Evolutionary conservation across 2,113 vertebrate genomes (phyloP), one percentile per base, ranked within the genome.

Genomic region (Notarius lentiginosus): DNA sequence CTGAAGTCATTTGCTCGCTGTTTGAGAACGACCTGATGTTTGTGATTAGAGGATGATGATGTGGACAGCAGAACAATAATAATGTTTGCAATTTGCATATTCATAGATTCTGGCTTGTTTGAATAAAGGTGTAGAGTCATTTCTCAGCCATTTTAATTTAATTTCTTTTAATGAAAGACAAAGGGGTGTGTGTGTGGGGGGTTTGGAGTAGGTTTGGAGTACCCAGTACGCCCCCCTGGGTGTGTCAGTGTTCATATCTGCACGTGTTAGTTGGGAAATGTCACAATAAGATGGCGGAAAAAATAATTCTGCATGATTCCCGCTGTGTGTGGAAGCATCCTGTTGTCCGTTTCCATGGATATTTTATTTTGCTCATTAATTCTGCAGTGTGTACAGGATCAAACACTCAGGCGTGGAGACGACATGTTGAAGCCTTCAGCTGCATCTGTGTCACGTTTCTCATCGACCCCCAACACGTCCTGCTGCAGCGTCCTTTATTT

Each of bases 331-430:
- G 53, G 70, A 75, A 75, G 22, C 55, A 9, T 75, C 51, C 70
- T 0, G 70, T 49, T 17, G 68, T 70, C n/a, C 20, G 56, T 84
- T 49, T 75, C 70, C 83, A 84, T 61, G 83, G 72, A 75, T 49
- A n/a, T 84, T 75, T 76, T 41, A 34, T n/a, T 75, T 20, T 76
- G 53, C 53, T 84, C 30, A 58, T 84, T 84, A 84, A 73, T 60
- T 60, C 68, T 7, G 30, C 82, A 22, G 51, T 12, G 65, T 51
- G 47, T 47, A 9, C 24, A 63, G 84, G 84, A 77, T 53, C n/a
- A 63, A 75, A 47, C 22, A 55, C 11, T 47, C 22, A 4, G 14
- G 15, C 49, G 34, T 24, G 83, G 27, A 10, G 70, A 72, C 24
- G 68, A 58, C 34, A 55, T n/a, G 68, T 27, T 9, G 49, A 41